phyloP scores from a whole-genome alignment of 2,888 invertebrate species.

The Agrotis clavis region DNA sequence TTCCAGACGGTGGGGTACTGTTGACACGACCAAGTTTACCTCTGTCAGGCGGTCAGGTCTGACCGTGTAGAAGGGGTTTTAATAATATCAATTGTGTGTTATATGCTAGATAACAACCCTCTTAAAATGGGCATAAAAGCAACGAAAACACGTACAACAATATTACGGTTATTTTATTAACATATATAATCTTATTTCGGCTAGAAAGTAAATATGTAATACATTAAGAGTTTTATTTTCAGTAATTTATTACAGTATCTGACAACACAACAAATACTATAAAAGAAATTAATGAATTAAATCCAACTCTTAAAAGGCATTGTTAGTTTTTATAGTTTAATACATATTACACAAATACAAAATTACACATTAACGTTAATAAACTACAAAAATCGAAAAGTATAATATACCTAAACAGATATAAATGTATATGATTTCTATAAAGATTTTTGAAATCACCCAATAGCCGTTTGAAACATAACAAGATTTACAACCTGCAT shows the following conservation, averaged over 20 bases:
- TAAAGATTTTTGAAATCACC: slow-evolving; percentile 18
- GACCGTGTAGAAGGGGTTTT: too few species aligned
- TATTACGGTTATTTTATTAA: slow-evolving; percentile 41
- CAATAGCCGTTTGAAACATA: slow-evolving; percentile 27
- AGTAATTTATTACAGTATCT: slow-evolving; percentile 27
- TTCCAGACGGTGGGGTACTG: too few species aligned
- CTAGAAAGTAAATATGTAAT: slow-evolving; percentile 34
- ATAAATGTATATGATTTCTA: slow-evolving; percentile 13
- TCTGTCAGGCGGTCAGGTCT: too few species aligned
- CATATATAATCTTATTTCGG: slow-evolving; percentile 39
- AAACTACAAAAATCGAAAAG: slow-evolving; percentile 42
- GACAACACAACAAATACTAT: slow-evolving; percentile 44
- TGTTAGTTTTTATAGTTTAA: slow-evolving; percentile 53
- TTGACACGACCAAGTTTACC: too few species aligned
- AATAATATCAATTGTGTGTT: slow-evolving; percentile 30
- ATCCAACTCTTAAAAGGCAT: slow-evolving; percentile 55
- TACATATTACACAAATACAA: slow-evolving; percentile 55
- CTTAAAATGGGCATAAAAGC: slow-evolving; percentile 39
- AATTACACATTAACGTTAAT: slow-evolving; percentile 47
- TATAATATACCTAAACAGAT: slow-evolving; percentile 30
- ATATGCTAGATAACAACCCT: slow-evolving; percentile 30
- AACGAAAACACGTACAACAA: slow-evolving; percentile 35
- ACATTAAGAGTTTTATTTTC: slow-evolving; percentile 33
- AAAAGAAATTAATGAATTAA: slow-evolving; percentile 54
- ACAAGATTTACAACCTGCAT: slow-evolving; percentile 31